Evolutionary conservation across 2,888 invertebrate genomes (phyloP).

Genomic region (Notodonta ziczac): DNA sequence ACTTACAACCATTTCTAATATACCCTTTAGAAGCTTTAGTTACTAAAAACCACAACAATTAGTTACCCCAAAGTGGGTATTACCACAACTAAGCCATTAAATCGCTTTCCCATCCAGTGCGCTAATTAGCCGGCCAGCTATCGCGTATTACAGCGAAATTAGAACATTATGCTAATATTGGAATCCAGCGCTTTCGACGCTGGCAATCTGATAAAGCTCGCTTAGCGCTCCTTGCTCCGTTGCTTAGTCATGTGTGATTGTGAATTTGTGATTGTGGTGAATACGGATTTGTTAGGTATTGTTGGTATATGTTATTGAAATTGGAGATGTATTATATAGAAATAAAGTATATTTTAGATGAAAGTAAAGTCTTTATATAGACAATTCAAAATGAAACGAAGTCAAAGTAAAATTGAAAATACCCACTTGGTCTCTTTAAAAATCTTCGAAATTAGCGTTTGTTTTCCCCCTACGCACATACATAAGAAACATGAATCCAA

Average conservation of each 20-base stretch:
- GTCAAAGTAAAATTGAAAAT: no score
- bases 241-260: constrained; percentile 27
- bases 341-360: no score
- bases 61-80: neutral
- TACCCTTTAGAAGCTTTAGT: no score
- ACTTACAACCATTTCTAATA: no score
- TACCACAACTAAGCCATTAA: neutral
- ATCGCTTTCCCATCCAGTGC: constrained; percentile 34
- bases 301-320: neutral
- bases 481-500: no score
- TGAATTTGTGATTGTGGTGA: constrained; percentile 23
- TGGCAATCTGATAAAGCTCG: constrained; percentile 39
- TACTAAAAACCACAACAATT: neutral
- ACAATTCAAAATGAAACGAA: no score
- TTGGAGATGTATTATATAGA: no score
- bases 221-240: constrained; percentile 25
- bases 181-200: constrained; percentile 34
- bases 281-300: neutral
- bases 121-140: constrained; percentile 31
- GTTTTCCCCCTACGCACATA: no score
- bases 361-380: no score
- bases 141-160: constrained; percentile 38
- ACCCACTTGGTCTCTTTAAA: no score
- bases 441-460: no score
- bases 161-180: constrained; percentile 38